These are phyloP conservation scores for Petrocephalus schoutedeni DNA, from an alignment of 2,797 vertebrate genomes.

Conservation along the genomic window DNA sequence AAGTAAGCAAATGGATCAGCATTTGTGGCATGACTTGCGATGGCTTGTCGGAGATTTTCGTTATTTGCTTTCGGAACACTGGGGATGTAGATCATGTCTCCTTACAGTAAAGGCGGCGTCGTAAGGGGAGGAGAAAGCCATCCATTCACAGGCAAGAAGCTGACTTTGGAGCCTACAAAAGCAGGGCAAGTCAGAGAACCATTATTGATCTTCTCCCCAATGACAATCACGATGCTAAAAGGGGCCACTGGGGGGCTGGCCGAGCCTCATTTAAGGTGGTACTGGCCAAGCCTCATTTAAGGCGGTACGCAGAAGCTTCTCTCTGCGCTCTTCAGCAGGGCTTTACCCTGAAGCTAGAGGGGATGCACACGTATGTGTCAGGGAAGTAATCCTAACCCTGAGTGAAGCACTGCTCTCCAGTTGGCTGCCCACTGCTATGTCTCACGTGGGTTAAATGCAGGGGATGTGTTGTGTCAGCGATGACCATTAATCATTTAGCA, in stretches of 20 bases:
- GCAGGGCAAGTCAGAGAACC: not conserved
- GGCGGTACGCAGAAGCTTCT: not conserved
- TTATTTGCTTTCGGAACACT: not conserved
- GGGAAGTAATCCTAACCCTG: not conserved
- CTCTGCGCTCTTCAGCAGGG: not conserved
- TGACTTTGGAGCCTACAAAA: not conserved
- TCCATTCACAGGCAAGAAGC: not conserved
- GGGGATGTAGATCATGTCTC: not conserved
- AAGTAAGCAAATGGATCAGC: not conserved
- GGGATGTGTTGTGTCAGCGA: no score
- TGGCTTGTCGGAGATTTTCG: not conserved
- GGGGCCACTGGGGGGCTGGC: not conserved
- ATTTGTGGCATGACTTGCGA: not conserved
- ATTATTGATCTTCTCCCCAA: constrained; percentile 22
- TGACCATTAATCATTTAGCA: not conserved
- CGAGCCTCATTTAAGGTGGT: no score
- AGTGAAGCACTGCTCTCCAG: no score
- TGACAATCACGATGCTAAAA: not conserved
- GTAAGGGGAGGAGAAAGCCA: not conserved
- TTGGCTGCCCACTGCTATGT: no score
- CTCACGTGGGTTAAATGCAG: no score
- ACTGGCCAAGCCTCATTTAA: not conserved
- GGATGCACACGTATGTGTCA: not conserved
- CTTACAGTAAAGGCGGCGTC: not conserved
- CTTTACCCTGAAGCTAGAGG: not conserved